Evolutionary conservation across 1,140 invertebrate species (phyloP), one percentile per base, ranked within the genome.

Genomic region (Cheumatopsyche charites): DNA sequence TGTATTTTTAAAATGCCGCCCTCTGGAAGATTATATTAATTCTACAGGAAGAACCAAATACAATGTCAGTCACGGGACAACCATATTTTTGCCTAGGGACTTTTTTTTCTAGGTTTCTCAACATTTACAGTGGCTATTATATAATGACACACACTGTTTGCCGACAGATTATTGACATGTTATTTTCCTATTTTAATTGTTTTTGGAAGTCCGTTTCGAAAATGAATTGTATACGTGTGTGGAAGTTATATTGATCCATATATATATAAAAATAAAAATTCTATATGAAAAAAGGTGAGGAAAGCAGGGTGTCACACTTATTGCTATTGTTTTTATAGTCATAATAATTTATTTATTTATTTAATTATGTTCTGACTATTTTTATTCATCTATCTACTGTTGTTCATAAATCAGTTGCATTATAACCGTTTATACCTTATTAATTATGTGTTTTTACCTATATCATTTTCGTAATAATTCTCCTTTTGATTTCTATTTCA

Each of bases 251-350:
- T 72, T 71, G 67, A 71, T 70, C 45, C 72, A 70, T 70, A 75
- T 63, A 72, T 69, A 41, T 9, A 36, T 73, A 55, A 73, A 76
- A 73, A 72, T 36, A 72, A 76, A 67, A 49, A 73, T 73, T 45
- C 71, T 75, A 63, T 71, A 67, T 62, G 26, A 66, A 17, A 55
- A 70, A 72, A 76, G 75, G 75, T 76, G 75, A 76, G 75, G 66
- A 75, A 76, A 71, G 75, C 69, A 76, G 75, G 75, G 69, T 75
- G 71, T 73, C 67, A 68, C 70, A 76, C 71, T 71, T 69, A 75
- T 73, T 75, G 71, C 74, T 75, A 69, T 70, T 63, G 70, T 65
- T 66, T 58, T 75, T 70, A 72, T 42, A 42, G 29, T 74, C 49
- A 29, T 26, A 45, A 23, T 68, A 5, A 11, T 68, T n/a, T n/a